Conservation (phyloP, 2,888 invertebrate genomes). For the Octodonta nipae region DNA sequence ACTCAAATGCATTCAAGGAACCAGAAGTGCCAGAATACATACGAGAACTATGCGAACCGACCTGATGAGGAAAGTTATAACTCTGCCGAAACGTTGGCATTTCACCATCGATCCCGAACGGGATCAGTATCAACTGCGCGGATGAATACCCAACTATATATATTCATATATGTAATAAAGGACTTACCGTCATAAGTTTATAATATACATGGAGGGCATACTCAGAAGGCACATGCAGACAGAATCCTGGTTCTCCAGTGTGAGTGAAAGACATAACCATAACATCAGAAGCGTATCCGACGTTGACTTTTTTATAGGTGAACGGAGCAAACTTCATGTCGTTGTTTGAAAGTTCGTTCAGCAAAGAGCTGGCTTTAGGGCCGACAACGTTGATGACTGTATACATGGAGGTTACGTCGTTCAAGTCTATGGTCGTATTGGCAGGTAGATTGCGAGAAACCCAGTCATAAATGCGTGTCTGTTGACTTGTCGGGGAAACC, state of each 20-base stretch:
- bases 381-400: conserved; percentile 59
- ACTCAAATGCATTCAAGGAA: too few relatives aligned
- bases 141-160: too few relatives aligned
- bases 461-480: conserved; percentile 59
- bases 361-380: conserved; percentile 50
- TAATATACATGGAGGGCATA: conserved; percentile 63
- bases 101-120: too few relatives aligned
- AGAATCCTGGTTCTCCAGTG: conserved; percentile 58
- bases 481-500: conserved; percentile 67
- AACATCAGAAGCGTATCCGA: conserved; percentile 55
- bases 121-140: too few relatives aligned
- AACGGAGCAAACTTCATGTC: conserved; percentile 48
- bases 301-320: conserved; percentile 52
- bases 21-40: too few relatives aligned
- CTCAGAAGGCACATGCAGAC: conserved; percentile 56
- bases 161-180: conserved; percentile 4
- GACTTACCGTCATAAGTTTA: conserved; percentile 44
- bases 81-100: too few relatives aligned
- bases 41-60: too few relatives aligned
- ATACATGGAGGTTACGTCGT: conserved; percentile 60
- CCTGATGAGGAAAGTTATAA: too few relatives aligned
- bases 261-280: conserved; percentile 59
- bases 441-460: conserved; percentile 51
- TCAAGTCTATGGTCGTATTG: conserved; percentile 44
- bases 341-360: conserved; percentile 51